Conservation (phyloP, 1,140 invertebrate genomes). For the Caenorhabditis latens region DNA sequence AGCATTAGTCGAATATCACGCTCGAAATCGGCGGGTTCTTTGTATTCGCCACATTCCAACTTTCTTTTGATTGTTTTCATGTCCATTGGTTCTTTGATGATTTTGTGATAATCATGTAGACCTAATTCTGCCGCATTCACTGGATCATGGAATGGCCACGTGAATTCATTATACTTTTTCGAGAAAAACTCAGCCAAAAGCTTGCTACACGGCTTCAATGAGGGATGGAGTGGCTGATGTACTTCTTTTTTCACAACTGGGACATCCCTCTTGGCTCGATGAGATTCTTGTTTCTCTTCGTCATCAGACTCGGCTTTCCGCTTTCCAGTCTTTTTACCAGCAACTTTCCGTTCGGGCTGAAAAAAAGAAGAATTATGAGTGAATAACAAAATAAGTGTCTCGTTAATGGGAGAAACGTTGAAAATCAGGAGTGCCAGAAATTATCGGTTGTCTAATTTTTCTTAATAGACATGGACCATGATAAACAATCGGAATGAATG, state of each 20-base stretch:
- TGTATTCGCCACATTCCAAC: constrained; percentile 73
- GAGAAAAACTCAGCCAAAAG: constrained; percentile 71
- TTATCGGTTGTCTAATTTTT: no score
- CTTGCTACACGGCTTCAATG: constrained; percentile 74
- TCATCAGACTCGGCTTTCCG: constrained; percentile 34
- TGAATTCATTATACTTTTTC: constrained; percentile 82
- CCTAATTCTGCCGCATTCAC: constrained; percentile 95
- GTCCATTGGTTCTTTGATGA: constrained; percentile 99
- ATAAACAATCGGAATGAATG: no score
- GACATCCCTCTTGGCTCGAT: constrained; percentile 7
- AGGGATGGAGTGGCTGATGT: not conserved
- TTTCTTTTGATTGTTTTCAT: constrained; percentile 87
- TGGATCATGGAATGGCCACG: constrained; percentile 99
- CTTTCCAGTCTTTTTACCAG: constrained; percentile 44
- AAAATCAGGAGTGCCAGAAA: no score
- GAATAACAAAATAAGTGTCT: no score
- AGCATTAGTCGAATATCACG: constrained; percentile 61
- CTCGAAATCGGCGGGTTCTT: constrained; percentile 65
- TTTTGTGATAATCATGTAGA: constrained; percentile 97
- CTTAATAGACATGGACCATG: no score
- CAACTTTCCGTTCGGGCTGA: constrained; percentile 33
- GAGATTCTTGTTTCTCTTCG: constrained; percentile 11
- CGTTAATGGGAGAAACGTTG: no score
- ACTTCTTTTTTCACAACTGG: not conserved
- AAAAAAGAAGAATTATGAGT: not conserved